A percentile compares a stretch with the other conserved stretches of the same genome.
Evolutionary conservation across 2,113 vertebrate species (phyloP).

Genomic region (Cynoglossus semilaevis): DNA sequence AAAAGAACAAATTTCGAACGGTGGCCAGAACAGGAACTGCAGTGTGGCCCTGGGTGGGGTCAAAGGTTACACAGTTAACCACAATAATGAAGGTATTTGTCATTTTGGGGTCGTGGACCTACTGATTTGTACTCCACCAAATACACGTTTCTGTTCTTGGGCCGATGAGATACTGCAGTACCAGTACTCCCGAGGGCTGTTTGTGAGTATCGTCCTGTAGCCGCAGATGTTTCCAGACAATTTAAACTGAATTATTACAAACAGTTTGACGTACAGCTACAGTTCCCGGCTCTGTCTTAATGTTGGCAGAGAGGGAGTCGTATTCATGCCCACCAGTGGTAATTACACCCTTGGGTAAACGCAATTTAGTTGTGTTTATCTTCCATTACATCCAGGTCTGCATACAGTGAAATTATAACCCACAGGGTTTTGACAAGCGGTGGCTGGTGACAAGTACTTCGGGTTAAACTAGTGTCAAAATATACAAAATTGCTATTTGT

Average conservation of each 20-base stretch:
- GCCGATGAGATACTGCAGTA: no score
- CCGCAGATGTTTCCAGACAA: not conserved
- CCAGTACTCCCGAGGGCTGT: no score
- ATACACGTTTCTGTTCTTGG: no score
- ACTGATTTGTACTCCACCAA: no score
- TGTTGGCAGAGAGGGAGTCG: not conserved
- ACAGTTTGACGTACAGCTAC: not conserved
- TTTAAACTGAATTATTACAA: not conserved
- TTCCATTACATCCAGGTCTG: slow-evolving; percentile 12
- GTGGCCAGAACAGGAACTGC: no score
- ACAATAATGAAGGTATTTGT: no score
- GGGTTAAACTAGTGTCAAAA: slow-evolving; percentile 3
- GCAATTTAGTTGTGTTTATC: slow-evolving; percentile 7
- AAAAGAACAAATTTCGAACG: no score
- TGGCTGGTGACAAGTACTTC: slow-evolving; percentile 9
- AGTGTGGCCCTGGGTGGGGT: no score
- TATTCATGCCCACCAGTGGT: not conserved
- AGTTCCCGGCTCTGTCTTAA: not conserved
- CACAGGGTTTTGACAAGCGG: slow-evolving; percentile 1
- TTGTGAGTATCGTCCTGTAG: no score
- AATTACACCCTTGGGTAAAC: slow-evolving; percentile 25
- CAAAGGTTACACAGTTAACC: no score
- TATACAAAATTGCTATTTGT: slow-evolving; percentile 1
- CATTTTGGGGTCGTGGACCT: no score
- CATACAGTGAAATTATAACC: slow-evolving; percentile 18